These are phyloP conservation scores for Euura saliciscinereae DNA, from an alignment of 1,140 invertebrate genomes.

Conservation along the genomic window DNA sequence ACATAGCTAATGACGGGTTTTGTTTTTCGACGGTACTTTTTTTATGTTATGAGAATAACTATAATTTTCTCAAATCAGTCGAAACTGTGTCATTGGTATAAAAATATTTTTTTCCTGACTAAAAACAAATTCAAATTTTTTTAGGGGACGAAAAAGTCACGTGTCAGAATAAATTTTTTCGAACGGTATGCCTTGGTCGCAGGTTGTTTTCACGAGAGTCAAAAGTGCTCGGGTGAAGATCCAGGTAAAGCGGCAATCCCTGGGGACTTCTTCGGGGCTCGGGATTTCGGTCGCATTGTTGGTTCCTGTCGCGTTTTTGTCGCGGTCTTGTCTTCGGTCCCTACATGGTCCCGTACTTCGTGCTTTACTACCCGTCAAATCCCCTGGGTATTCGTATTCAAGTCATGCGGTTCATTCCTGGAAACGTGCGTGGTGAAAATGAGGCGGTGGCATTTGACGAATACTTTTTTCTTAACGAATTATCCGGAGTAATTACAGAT, in stretches of 20 bases:
- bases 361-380: slow-evolving; percentile 39
- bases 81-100: no score
- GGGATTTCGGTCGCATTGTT: slow-evolving; percentile 2
- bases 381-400: slow-evolving; percentile 51
- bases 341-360: slow-evolving; percentile 53
- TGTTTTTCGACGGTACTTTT: not conserved
- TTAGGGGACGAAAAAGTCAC: not conserved
- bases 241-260: slow-evolving; percentile 33
- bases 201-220: not conserved
- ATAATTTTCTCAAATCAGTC: no score
- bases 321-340: slow-evolving; percentile 19
- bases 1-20: slow-evolving; percentile 11
- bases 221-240: not conserved
- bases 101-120: no score
- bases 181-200: not conserved
- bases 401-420: slow-evolving; percentile 50
- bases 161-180: not conserved
- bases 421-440: slow-evolving; percentile 35
- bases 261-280: slow-evolving; percentile 32
- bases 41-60: no score
- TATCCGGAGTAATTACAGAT: no score
- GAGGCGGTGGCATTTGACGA: no score
- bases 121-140: slow-evolving; percentile 21
- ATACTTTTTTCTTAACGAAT: no score
- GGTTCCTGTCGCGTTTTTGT: slow-evolving; percentile 10